Percentiles rank a stretch among this genome's conserved stretches.
Evolutionary conservation across 2,888 invertebrate species (phyloP).

Genomic region (Syrphus vitripennis): DNA sequence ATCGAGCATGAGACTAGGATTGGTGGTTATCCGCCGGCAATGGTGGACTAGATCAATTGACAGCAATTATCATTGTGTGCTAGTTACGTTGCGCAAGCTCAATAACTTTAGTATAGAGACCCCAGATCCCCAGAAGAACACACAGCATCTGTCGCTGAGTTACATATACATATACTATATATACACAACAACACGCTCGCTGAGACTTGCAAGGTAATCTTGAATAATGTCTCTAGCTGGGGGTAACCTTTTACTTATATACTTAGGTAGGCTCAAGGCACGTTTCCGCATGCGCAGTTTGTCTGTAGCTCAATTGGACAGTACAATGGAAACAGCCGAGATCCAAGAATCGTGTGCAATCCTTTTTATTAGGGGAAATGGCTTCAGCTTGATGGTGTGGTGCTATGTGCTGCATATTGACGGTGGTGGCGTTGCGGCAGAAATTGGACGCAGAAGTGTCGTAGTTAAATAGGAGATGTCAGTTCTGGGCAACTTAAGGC

Average conservation of each 20-base stretch:
- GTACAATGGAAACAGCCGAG: conserved; percentile 40
- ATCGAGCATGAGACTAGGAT: conserved; percentile 41
- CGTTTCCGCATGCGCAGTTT: conserved; percentile 60
- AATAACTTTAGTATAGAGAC: conserved; percentile 30
- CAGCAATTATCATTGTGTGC: conserved; percentile 70
- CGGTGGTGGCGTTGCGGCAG: neutral
- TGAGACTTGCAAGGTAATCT: conserved; percentile 31
- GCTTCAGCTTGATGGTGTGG: neutral
- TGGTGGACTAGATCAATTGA: conserved; percentile 69
- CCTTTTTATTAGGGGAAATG: conserved; percentile 11
- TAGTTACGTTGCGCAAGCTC: conserved; percentile 66
- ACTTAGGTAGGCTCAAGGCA: conserved; percentile 28
- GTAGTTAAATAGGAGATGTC: conserved; percentile 65
- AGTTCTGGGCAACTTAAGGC: conserved; percentile 59
- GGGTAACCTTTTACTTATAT: conserved; percentile 61
- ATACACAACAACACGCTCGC: neutral
- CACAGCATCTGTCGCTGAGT: conserved; percentile 41
- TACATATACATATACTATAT: neutral
- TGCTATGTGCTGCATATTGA: neutral
- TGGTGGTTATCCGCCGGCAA: conserved; percentile 57
- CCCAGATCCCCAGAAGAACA: conserved; percentile 21
- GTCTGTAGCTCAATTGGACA: conserved; percentile 28
- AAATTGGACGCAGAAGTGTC: conserved; percentile 50
- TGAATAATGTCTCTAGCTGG: conserved; percentile 68
- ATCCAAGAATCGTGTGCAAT: conserved; percentile 57